Percentiles rank a stretch among this genome's conserved stretches.
phyloP scores from a whole-genome alignment of 2,797 vertebrate genomes.

The Lindbergichthys nudifrons region DNA sequence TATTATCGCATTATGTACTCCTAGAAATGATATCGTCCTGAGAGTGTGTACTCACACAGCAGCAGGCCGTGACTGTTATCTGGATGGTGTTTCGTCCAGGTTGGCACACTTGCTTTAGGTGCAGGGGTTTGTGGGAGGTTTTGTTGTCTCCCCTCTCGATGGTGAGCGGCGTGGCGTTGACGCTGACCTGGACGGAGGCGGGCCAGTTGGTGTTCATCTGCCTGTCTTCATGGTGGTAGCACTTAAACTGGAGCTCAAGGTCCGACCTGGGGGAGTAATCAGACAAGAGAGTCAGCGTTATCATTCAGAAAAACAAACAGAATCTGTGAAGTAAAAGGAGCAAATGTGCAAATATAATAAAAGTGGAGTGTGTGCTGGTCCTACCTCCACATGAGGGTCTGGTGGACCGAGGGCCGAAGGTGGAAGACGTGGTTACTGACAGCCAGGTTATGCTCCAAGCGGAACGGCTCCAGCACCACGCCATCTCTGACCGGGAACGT shows the following conservation, averaged over 20 bases:
- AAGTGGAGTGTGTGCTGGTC: conserved; percentile 6
- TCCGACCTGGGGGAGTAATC: conserved; percentile 87
- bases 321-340: not conserved
- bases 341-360: not conserved
- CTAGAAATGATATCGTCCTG: too few relatives aligned
- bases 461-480: conserved; percentile 97
- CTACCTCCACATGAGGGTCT: conserved; percentile 99
- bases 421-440: conserved; percentile 99
- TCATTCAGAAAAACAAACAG: not conserved
- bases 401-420: conserved; percentile 96
- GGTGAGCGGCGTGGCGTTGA: conserved; percentile 98
- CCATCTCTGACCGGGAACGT: conserved; percentile 97
- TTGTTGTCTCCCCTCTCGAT: conserved; percentile 99
- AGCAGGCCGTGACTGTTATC: conserved; percentile 99
- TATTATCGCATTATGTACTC: not conserved
- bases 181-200: conserved; percentile 98
- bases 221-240: conserved; percentile 99
- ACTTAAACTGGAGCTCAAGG: conserved; percentile 98
- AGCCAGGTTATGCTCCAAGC: conserved; percentile 98
- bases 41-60: conserved; percentile 87
- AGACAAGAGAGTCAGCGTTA: not conserved
- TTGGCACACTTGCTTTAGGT: conserved; percentile 98
- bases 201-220: conserved; percentile 99
- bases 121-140: conserved; percentile 98
- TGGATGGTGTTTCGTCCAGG: conserved; percentile 99